Conservation (phyloP, 2,797 vertebrate genomes). For the Manis pentadactyla region DNA sequence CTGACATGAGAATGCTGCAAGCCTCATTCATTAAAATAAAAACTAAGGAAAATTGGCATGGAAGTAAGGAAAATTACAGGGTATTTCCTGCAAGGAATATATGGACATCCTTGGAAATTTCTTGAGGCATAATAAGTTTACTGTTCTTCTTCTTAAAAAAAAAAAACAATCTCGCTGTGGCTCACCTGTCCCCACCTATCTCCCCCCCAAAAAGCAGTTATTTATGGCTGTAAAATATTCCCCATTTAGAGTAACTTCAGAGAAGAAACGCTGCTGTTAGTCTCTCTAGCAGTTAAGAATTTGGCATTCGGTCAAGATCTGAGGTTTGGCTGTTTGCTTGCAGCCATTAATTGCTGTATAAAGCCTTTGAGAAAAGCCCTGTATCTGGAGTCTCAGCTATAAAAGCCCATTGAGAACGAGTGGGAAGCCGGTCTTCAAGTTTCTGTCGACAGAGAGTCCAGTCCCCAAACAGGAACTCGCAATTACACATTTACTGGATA, state of each 20-base stretch:
- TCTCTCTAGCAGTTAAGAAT: slow-evolving; percentile 59
- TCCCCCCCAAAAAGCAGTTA: slow-evolving; percentile 58
- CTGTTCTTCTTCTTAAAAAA: slow-evolving; percentile 81
- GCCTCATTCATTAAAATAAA: slow-evolving; percentile 80
- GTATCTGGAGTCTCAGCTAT: slow-evolving; percentile 56
- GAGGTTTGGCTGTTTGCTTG: slow-evolving; percentile 82
- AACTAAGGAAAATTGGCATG: slow-evolving; percentile 79
- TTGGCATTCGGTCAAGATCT: slow-evolving; percentile 73
- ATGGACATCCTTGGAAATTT: slow-evolving; percentile 85
- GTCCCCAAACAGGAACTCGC: slow-evolving; percentile 60
- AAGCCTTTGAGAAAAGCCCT: slow-evolving; percentile 62
- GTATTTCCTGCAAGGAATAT: slow-evolving; percentile 84
- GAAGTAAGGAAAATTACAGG: slow-evolving; percentile 76
- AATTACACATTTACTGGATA: slow-evolving; percentile 62
- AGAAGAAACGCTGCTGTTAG: slow-evolving; percentile 66
- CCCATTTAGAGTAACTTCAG: slow-evolving; percentile 37
- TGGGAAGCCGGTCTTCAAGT: slow-evolving; percentile 53
- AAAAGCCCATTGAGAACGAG: slow-evolving; percentile 72
- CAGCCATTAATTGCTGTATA: slow-evolving; percentile 72
- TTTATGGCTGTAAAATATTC: slow-evolving; percentile 76
- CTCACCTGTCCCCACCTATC: slow-evolving; percentile 81
- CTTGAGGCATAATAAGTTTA: slow-evolving; percentile 77
- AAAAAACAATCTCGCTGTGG: slow-evolving; percentile 74
- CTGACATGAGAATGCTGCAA: neutral
- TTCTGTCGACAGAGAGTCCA: neutral